phyloP scores from a whole-genome alignment of 2,888 invertebrate species.

The Argyresthia goedartella region DNA sequence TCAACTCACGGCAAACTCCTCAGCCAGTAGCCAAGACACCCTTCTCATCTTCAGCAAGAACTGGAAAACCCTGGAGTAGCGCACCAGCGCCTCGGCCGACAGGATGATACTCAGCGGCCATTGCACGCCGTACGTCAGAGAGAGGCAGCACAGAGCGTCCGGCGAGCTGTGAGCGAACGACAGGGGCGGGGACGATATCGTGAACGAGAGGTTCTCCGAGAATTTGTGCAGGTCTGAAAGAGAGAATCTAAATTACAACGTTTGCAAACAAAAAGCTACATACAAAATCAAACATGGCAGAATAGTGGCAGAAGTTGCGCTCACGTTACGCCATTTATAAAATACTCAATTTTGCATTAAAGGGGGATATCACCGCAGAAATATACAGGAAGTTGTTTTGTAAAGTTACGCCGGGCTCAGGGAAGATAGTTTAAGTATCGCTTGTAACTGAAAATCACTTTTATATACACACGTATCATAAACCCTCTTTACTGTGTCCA shows the following conservation, averaged over 20 bases:
- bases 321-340: no score
- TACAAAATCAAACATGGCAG: no score
- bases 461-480: no score
- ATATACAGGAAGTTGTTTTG: no score
- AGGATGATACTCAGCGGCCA: constrained; percentile 87
- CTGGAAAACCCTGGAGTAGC: constrained; percentile 82
- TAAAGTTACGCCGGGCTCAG: no score
- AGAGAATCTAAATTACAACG: not conserved
- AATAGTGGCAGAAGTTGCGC: no score
- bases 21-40: constrained; percentile 81
- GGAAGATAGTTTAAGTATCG: no score
- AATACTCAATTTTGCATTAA: no score
- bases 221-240: constrained; percentile 68
- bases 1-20: constrained; percentile 70
- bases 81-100: constrained; percentile 76
- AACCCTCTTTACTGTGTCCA: no score
- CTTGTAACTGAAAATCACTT: no score
- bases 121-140: constrained; percentile 76
- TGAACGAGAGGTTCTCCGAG: constrained; percentile 74
- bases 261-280: no score
- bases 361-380: no score
- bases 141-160: constrained; percentile 76
- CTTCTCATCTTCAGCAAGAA: constrained; percentile 81
- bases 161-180: constrained; percentile 75
- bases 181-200: constrained; percentile 71